Evolutionary conservation across 2,113 vertebrate genomes (phyloP), one percentile per base, ranked within the genome.

Genomic region (Urocolius indicus): DNA sequence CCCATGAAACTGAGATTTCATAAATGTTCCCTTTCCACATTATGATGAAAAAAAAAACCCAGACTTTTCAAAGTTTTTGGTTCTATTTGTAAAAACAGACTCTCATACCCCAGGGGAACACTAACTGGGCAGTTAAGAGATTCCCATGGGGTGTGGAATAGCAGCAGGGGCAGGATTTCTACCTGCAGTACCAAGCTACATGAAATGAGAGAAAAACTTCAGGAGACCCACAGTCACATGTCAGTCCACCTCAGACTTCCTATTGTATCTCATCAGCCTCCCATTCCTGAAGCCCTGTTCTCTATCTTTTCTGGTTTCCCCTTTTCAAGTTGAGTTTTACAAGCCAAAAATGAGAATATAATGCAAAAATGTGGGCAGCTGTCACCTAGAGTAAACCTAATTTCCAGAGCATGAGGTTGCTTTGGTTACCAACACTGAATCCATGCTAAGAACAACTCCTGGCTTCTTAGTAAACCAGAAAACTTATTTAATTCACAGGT

Each of bases 401-500:
- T 79, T 65, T 91, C 32, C 45, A 84, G 75, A 88, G 16, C 43
- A 80, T 49, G 43, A 80, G 14, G 32, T 79, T 75, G 8, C 65
- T 90, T 41, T 75, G 38, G 74, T 79, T 93, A 65, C 81, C 43
- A 91, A 27, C 51, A 91, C 59, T 43, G 80, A 93, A 88, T 63
- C 68, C 46, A 57, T 32, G 48, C 55, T 86, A 58, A 74, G 52
- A 77, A 62, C 41, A 89, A 69, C 71, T 76, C 32, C 43, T 48
- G 52, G 13, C 51, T 86, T 67, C 71, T 58, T 29, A 83, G 48
- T 63, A 93, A 95, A 90, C 76, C 75, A 90, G 74, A 83, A 84
- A 85, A 92, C 7, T 55, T 91, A 43, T 88, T 79, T 54, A 96
- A 94, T 94, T 84, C 32, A 27, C 85, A 78, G 63, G 36, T 83